Evolutionary conservation across 1,140 invertebrate genomes (phyloP), one percentile per base, ranked within the genome.

Genomic region (Panulirus ornatus): DNA sequence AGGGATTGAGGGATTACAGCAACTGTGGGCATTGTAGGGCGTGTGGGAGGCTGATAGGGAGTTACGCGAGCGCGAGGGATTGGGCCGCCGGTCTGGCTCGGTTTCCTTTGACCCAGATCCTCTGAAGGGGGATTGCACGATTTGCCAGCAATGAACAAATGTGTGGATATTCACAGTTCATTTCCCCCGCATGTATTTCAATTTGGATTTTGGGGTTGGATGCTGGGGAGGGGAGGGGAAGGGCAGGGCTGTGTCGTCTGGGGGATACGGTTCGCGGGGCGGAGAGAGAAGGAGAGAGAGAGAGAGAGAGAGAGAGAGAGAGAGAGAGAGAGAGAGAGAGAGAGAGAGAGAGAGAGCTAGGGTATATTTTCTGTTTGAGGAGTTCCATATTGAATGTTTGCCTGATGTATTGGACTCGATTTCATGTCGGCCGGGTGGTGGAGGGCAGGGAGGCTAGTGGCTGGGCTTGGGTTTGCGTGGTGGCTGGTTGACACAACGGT

Each of bases 111-210:
- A 66, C 58, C 58, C 58, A 27, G 27, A 66, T 66, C 58, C 58
- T 30, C 27, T 66, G 58, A 66, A 66, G 58, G 54, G 58, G 58
- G n/a, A 66, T 66, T 66, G 58, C 0, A 66, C 58, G 58, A 66
- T 27, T 66, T 66, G 30, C 58, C 27, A 27, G 58, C 58, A 66
- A 66, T 66, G 58, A 66, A 66, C 58, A 66, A 66, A 66, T 66
- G 58, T 66, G 58, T 66, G 58, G 58, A 27, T n/a, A 66, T 22
- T 66, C 22, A 30, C 58, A 27, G n/a, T 66, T 66, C 58, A 66
- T 66, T 66, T 66, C n/a, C n/a, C 30, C 8, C n/a, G n/a, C 58
- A 66, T 66, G 58, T 30, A 66, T 66, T 66, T 66, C 58, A 66
- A 66, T 66, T 66, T 66, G 58, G 58, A 66, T 66, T 66, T 34